Base-by-base conservation (phyloP, 2,888 invertebrate species). In the Melangyna quadrimaculata region DNA sequence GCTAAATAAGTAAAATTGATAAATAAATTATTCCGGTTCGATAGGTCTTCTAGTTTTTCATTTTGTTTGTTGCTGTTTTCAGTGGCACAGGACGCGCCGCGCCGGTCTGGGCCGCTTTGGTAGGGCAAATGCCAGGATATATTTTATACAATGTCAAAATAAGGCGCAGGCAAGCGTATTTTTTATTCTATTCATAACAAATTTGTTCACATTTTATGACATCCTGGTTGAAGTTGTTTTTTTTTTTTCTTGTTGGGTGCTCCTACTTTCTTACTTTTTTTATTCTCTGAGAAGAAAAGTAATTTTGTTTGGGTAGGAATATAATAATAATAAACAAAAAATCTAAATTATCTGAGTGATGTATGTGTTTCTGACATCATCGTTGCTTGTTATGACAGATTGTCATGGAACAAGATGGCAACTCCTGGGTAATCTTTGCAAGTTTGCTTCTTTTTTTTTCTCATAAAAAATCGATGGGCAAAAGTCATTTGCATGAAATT, bases 11-110 rank as follows among this genome's bases (percentile, higher is more conserved):
- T 79, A 53, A 61, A 74, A 84, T 84, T 75, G 75, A 84, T 84
- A 75, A 72, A 67, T 74, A 84, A 79, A 84, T 84, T 84, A 84
- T 84, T 75, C 48, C 75, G 53, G 71, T 57, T 78, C 79, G 65
- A 79, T 84, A 53, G 79, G 53, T 43, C 67, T 71, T 37, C 71
- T 55, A 71, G 71, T 78, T 37, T n/a, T 40, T 63, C 27, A 17
- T 40, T 19, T n/a, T n/a, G n/a, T n/a, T n/a, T n/a, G n/a, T n/a
- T n/a, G n/a, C n/a, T n/a, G n/a, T n/a, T n/a, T 45, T 45, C 7
- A 22, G 6, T 48, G 12, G 53, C 53, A 53, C 35, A 57, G 59
- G 53, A 59, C 37, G 14, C 12, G 24, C n/a, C n/a, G 14, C 45
- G 19, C 10, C 10, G 17, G n/a, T n/a, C n/a, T n/a, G n/a, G n/a